A percentile compares a stretch with the other conserved stretches of the same genome.
Evolutionary conservation across 2,888 invertebrate genomes (phyloP).

Genomic region (Apamea epomidion): DNA sequence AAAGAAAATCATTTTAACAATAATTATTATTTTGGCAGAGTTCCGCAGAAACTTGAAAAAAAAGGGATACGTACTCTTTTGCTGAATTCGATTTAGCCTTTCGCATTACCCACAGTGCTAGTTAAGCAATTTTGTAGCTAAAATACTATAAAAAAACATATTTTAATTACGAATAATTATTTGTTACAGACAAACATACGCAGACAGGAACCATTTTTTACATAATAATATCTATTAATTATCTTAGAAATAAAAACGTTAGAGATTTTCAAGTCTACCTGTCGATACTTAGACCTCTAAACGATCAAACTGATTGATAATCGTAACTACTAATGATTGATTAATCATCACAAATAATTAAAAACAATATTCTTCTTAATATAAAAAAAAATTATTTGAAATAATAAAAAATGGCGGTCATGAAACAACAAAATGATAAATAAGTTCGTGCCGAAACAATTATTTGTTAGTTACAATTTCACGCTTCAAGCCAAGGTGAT

Average conservation of each 20-base stretch:
- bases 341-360: slow-evolving; percentile 51
- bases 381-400: slow-evolving; percentile 28
- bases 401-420: slow-evolving; percentile 38
- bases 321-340: slow-evolving; percentile 66
- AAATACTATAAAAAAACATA: background rate
- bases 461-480: slow-evolving; percentile 58
- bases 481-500: slow-evolving; percentile 50
- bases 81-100: background rate
- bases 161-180: background rate
- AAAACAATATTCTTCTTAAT: slow-evolving; percentile 29
- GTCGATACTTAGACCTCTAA: slow-evolving; percentile 40
- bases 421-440: slow-evolving; percentile 49
- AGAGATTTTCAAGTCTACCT: slow-evolving; percentile 10
- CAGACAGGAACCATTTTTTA: slow-evolving; percentile 23
- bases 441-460: slow-evolving; percentile 55
- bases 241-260: background rate
- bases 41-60: too few relatives aligned
- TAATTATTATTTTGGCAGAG: background rate
- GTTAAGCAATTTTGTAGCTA: background rate
- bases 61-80: too few relatives aligned
- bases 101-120: background rate
- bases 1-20: background rate
- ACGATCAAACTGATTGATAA: slow-evolving; percentile 62
- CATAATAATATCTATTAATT: background rate
- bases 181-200: background rate